Conservation (phyloP, 2,113 vertebrate genomes). For the Vicugna pacos region DNA sequence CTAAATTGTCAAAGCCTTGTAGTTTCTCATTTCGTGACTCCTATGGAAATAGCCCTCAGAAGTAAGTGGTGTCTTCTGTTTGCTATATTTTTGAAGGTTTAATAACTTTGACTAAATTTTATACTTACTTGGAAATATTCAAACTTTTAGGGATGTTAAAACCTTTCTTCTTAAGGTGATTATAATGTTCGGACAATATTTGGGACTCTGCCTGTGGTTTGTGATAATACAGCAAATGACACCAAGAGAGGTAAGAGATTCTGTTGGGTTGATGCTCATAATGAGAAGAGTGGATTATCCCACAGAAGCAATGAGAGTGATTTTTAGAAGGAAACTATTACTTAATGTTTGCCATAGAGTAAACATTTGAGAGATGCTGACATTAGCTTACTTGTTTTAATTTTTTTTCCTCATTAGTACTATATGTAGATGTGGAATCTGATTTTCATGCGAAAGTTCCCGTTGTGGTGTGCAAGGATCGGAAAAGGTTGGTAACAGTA, state of each 20-base stretch:
- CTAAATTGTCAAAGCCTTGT: slow-evolving; percentile 7
- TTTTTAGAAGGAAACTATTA: slow-evolving; percentile 38
- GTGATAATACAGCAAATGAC: slow-evolving; percentile 10
- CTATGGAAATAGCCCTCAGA: slow-evolving; percentile 13
- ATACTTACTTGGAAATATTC: slow-evolving; percentile 56
- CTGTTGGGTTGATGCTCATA: slow-evolving; percentile 25
- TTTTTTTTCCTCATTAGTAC: slow-evolving; percentile 85
- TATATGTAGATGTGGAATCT: slow-evolving; percentile 96
- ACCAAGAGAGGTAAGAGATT: slow-evolving; percentile 53
- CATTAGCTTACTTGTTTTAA: slow-evolving; percentile 64
- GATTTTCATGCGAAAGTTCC: slow-evolving; percentile 99
- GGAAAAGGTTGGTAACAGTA: slow-evolving; percentile 90
- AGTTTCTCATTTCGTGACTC: slow-evolving; percentile 21
- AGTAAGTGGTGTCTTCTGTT: slow-evolving; percentile 40
- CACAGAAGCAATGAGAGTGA: slow-evolving; percentile 53
- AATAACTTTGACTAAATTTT: slow-evolving; percentile 48
- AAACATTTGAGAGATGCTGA: slow-evolving; percentile 50
- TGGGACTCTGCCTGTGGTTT: slow-evolving; percentile 44
- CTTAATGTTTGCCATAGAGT: slow-evolving; percentile 1
- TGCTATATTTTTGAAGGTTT: slow-evolving; percentile 49
- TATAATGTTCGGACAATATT: slow-evolving; percentile 62
- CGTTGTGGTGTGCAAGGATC: slow-evolving; percentile 96
- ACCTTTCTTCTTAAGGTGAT: slow-evolving; percentile 62
- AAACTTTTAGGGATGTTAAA: slow-evolving; percentile 66
- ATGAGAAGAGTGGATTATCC: not conserved